phyloP scores from a whole-genome alignment of 2,113 vertebrate genomes.

The Oreochromis tanganicae region DNA sequence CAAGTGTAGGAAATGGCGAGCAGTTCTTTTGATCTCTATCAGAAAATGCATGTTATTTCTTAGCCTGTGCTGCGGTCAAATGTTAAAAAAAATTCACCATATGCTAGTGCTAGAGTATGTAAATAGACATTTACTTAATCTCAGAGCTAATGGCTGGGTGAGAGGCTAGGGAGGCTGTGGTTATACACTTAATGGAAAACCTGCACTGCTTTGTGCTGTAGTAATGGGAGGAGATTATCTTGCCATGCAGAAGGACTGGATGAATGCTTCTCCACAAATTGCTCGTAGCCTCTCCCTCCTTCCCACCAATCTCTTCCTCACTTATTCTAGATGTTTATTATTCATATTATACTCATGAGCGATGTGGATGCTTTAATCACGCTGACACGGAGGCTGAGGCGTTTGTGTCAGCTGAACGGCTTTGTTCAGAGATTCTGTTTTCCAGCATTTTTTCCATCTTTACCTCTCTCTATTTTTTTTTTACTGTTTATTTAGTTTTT shows the following conservation, averaged over 20 bases:
- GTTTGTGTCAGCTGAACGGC: neutral
- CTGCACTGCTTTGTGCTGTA: constrained; percentile 54
- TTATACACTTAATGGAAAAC: constrained; percentile 64
- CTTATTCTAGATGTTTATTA: constrained; percentile 35
- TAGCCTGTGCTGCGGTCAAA: neutral
- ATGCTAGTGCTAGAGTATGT: constrained; percentile 6
- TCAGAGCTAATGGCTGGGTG: constrained; percentile 39
- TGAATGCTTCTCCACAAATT: constrained; percentile 56
- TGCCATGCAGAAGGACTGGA: constrained; percentile 48
- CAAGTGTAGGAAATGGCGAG: neutral
- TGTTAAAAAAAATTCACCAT: constrained; percentile 7
- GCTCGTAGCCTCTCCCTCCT: constrained; percentile 6
- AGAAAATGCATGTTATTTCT: constrained; percentile 1
- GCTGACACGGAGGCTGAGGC: neutral
- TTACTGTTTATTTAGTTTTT: neutral
- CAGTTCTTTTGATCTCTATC: constrained; percentile 20
- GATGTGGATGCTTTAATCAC: constrained; percentile 2
- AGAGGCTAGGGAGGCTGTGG: constrained; percentile 33
- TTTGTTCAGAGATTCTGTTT: neutral
- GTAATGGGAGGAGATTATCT: constrained; percentile 71
- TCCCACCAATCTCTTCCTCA: neutral
- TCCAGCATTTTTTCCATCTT: neutral
- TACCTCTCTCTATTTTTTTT: neutral
- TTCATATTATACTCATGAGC: constrained; percentile 12
- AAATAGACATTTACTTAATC: constrained; percentile 57